A percentile compares a stretch with the other conserved stretches of the same genome.
phyloP scores from a whole-genome alignment of 1,140 invertebrate genomes.

The Luehdorfia chinensis region DNA sequence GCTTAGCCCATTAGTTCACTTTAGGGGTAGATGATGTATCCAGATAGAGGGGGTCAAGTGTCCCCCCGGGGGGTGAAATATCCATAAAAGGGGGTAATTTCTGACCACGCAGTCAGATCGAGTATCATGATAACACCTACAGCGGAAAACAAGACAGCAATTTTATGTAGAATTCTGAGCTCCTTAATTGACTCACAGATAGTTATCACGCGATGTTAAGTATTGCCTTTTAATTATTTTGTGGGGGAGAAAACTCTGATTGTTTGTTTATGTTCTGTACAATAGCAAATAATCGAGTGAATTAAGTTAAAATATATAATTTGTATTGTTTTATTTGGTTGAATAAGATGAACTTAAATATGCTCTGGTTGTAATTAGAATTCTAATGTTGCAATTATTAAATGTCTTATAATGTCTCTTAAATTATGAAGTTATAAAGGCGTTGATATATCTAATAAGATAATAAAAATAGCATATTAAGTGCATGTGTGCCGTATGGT shows the following conservation, averaged over 20 bases:
- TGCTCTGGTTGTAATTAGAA: no score
- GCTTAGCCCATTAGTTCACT: conserved; percentile 68
- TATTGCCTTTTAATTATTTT: conserved; percentile 64
- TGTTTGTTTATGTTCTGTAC: conserved; percentile 15
- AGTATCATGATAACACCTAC: conserved; percentile 54
- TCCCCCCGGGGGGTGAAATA: conserved; percentile 69
- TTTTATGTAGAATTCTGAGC: conserved; percentile 65
- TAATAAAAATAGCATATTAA: no score
- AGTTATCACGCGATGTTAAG: conserved; percentile 52
- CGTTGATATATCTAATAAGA: no score
- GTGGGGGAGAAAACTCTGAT: conserved; percentile 28
- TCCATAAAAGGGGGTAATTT: conserved; percentile 71
- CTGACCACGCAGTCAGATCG: conserved; percentile 68
- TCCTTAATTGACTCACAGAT: conserved; percentile 71
- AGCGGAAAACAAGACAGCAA: conserved; percentile 69
- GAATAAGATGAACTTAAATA: no score
- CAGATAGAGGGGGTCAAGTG: conserved; percentile 70
- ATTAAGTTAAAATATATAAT: no score
- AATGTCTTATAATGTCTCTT: no score
- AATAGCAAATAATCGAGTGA: no score
- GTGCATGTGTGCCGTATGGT: no score
- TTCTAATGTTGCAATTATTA: no score
- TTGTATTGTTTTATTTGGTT: no score
- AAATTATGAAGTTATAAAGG: no score
- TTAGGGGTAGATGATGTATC: conserved; percentile 73